Evolutionary conservation across 2,113 vertebrate species (phyloP).

Genomic region (Hiodon alosoides): DNA sequence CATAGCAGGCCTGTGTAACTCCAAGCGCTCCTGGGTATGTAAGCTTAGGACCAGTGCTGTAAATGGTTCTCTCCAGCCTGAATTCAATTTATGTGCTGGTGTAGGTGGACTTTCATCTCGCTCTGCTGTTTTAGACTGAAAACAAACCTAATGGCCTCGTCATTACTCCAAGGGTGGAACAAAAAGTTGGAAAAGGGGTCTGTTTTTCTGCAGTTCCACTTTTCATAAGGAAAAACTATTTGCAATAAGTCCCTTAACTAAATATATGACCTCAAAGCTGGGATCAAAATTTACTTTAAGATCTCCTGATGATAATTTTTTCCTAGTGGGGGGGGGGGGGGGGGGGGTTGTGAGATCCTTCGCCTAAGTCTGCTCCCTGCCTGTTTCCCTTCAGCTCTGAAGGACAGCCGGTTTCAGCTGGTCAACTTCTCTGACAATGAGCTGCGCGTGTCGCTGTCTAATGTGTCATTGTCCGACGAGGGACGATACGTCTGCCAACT

Average conservation of each 20-base stretch:
- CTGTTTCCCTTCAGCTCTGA: constrained; percentile 76
- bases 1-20: not conserved
- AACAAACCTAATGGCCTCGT: constrained; percentile 43
- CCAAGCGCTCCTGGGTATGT: not conserved
- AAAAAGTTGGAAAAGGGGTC: constrained; percentile 3
- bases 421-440: constrained; percentile 99
- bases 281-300: not conserved
- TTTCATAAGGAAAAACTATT: constrained; percentile 42
- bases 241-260: constrained; percentile 3
- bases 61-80: constrained; percentile 29
- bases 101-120: constrained; percentile 45
- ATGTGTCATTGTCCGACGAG: constrained; percentile 93
- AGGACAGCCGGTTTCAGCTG: constrained; percentile 98
- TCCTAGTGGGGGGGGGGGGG: not conserved
- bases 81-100: constrained; percentile 24
- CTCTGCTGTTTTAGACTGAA: constrained; percentile 39
- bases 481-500: constrained; percentile 97
- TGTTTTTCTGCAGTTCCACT: constrained; percentile 43
- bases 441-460: constrained; percentile 92
- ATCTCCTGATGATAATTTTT: constrained; percentile 4
- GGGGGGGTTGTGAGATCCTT: not conserved
- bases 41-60: not conserved
- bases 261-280: constrained; percentile 11
- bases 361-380: not conserved
- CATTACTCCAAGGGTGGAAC: constrained; percentile 48